phyloP scores from a whole-genome alignment of 1,140 invertebrate genomes.

The Temnothorax nylanderi region DNA sequence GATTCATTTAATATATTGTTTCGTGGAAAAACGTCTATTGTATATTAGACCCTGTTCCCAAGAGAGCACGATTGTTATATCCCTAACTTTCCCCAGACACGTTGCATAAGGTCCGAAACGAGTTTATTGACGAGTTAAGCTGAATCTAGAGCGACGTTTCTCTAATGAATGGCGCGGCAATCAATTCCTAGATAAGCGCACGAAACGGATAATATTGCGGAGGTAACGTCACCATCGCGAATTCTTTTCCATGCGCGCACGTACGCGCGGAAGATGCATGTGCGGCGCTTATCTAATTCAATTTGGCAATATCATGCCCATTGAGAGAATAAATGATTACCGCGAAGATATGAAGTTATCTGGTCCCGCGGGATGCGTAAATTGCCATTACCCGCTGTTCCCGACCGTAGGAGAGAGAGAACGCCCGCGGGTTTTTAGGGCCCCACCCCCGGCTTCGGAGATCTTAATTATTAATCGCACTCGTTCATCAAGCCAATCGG shows the following conservation, averaged over 20 bases:
- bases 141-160: background rate
- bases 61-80: background rate
- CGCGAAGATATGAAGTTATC: constrained; percentile 85
- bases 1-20: background rate
- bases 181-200: background rate
- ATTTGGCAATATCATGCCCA: constrained; percentile 85
- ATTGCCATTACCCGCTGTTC: constrained; percentile 84
- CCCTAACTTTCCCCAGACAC: background rate
- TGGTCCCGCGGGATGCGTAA: constrained; percentile 84
- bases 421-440: constrained; percentile 76
- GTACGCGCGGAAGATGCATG: constrained; percentile 77
- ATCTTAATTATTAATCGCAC: constrained; percentile 83
- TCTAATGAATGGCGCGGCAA: background rate
- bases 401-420: constrained; percentile 64
- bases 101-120: background rate
- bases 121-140: constrained; percentile 13
- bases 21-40: background rate
- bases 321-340: constrained; percentile 85
- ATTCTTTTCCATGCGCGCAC: constrained; percentile 63
- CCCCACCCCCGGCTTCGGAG: constrained; percentile 68
- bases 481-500: constrained; percentile 71
- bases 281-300: constrained; percentile 84
- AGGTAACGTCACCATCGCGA: background rate
- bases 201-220: constrained; percentile 25
- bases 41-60: background rate